Evolutionary conservation across 2,113 vertebrate genomes (phyloP).

Genomic region (Alethe castanea): DNA sequence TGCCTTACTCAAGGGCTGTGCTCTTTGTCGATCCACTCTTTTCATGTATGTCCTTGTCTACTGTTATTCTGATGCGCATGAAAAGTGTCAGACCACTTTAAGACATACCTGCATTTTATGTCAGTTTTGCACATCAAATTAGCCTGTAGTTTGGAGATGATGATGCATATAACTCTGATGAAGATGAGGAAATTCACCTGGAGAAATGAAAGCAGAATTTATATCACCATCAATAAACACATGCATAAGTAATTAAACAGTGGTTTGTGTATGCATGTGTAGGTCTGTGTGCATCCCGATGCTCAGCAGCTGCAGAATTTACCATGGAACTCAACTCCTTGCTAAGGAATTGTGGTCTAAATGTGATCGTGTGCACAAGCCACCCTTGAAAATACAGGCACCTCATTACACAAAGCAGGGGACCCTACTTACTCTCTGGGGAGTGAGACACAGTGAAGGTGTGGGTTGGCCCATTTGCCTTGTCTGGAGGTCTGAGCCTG

Average conservation of each 20-base stretch:
- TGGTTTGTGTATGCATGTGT: neutral
- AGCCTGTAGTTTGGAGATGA: constrained; percentile 87
- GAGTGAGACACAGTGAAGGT: neutral
- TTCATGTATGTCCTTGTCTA: neutral
- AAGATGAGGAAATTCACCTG: constrained; percentile 91
- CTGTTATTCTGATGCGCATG: neutral
- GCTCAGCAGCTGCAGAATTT: neutral
- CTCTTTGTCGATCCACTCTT: neutral
- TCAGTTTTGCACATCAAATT: constrained; percentile 88
- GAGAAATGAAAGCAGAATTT: neutral
- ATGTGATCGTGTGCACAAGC: neutral
- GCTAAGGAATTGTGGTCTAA: neutral
- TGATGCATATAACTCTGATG: constrained; percentile 85
- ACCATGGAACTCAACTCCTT: neutral
- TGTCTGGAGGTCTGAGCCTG: neutral
- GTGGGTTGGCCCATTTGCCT: neutral
- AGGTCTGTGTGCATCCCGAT: neutral
- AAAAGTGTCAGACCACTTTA: neutral
- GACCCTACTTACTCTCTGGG: neutral
- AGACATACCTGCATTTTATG: constrained; percentile 86
- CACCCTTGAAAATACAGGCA: neutral
- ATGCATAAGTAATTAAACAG: neutral
- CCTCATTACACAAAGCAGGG: neutral
- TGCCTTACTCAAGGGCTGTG: neutral
- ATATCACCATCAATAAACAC: neutral